phyloP scores from a whole-genome alignment of 2,888 invertebrate species.

The Mantis religiosa region DNA sequence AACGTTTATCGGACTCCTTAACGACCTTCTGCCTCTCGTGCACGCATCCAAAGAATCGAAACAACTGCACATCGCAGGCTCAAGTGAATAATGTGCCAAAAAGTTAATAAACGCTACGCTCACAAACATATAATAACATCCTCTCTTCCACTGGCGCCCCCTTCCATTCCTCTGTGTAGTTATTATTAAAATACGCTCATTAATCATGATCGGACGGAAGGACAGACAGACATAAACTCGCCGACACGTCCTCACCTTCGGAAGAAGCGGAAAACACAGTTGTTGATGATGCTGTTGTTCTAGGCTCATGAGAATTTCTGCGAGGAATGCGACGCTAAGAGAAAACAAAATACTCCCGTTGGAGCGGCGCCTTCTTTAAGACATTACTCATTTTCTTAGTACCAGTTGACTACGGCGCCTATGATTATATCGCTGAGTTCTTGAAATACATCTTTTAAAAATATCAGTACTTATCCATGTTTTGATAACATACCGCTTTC shows the following conservation, averaged over 20 bases:
- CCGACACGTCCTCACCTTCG: not conserved
- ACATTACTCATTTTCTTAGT: too few relatives aligned
- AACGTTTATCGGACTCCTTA: not conserved
- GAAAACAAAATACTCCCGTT: too few relatives aligned
- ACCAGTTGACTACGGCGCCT: too few relatives aligned
- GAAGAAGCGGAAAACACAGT: not conserved
- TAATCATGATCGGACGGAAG: not conserved
- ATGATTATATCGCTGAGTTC: too few relatives aligned
- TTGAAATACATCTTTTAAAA: too few relatives aligned
- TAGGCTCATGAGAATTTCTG: too few relatives aligned
- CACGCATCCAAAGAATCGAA: not conserved
- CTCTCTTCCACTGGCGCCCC: not conserved
- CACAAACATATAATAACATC: not conserved
- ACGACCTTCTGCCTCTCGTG: not conserved
- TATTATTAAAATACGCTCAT: slow-evolving; percentile 1
- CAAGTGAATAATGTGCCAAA: slow-evolving; percentile 11
- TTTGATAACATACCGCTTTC: too few relatives aligned
- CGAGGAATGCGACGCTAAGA: too few relatives aligned
- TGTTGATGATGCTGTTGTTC: not conserved
- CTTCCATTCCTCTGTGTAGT: not conserved
- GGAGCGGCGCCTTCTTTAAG: too few relatives aligned
- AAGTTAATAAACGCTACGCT: slow-evolving; percentile 14
- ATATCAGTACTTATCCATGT: too few relatives aligned
- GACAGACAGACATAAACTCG: not conserved
- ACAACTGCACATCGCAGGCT: not conserved